Base-by-base conservation (phyloP, 2,888 invertebrate species). In the Malachius bipustulatus region DNA sequence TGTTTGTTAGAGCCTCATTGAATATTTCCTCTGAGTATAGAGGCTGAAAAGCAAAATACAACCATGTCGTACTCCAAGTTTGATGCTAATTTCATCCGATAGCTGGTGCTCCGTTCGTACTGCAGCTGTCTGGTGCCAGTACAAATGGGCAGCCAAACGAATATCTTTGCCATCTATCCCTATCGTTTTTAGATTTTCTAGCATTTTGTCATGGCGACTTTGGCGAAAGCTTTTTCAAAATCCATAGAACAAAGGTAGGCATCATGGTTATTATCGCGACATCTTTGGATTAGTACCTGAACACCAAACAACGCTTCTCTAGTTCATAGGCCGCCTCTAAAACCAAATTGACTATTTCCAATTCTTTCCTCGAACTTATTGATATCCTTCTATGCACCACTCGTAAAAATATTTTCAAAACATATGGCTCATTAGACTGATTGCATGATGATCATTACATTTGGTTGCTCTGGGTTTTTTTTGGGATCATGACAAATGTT, bases 351-450 rank as follows among this genome's bases (percentile, higher is more conserved):
- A 11, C 32, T 19, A 19, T 39, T 24, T n/a, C 30, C 11, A 14
- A 34, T 38, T 9, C 38, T 13, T 16, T 27, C 28, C 12, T 43
- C n/a, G n/a, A n/a, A n/a, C n/a, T n/a, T n/a, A n/a, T n/a, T n/a
- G n/a, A n/a, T n/a, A n/a, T n/a, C n/a, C n/a, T n/a, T n/a, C n/a
- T n/a, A n/a, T n/a, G n/a, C 8, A 35, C 13, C 19, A 35, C 10
- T 35, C 37, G 32, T n/a, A 39, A 31, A 26, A 37, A 38, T 26
- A 19, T 14, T 27, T 38, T 40, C 26, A 40, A 31, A 10, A 38
- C 27, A 29, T 40, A n/a, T n/a, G 40, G 30, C 37, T 40, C 37
- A 40, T 38, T 14, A 40, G 32, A 24, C 40, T 40, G 10, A 38
- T 34, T n/a, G 31, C 38, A 30, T 32, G 30, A 28, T 19, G 35